Conservation (phyloP, 2,888 invertebrate genomes). For the Meandrusa payeni region DNA sequence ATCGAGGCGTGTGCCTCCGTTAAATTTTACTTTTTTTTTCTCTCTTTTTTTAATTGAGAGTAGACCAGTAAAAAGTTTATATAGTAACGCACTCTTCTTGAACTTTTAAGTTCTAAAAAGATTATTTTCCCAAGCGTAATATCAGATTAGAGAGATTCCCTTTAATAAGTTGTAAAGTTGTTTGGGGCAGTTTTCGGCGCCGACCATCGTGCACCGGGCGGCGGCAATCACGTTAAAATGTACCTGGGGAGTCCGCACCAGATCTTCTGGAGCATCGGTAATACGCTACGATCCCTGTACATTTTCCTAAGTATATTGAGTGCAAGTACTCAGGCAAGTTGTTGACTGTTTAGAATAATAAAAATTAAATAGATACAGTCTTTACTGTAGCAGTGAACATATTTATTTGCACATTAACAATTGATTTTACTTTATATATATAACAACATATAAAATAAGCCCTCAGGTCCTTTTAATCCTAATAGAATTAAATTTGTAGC, state of each 20-base stretch:
- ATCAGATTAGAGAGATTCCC: conserved; percentile 60
- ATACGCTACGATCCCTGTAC: conserved; percentile 46
- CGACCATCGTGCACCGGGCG: conserved; percentile 55
- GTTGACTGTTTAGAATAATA: no score
- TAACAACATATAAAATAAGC: no score
- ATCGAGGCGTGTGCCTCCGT: no score
- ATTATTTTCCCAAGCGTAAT: conserved; percentile 53
- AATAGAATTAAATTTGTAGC: no score
- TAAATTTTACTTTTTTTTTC: no score
- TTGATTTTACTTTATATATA: no score
- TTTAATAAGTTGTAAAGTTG: conserved; percentile 75
- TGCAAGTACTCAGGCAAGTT: conserved; percentile 1
- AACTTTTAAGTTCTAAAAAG: conserved; percentile 24
- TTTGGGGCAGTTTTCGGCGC: conserved; percentile 58
- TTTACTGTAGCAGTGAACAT: no score
- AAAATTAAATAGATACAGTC: not conserved
- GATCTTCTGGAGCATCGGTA: conserved; percentile 54
- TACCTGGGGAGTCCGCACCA: conserved; percentile 60
- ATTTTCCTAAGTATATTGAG: conserved; percentile 30
- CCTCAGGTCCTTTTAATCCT: no score
- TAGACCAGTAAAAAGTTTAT: not conserved
- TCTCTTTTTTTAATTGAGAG: not conserved
- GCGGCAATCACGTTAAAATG: conserved; percentile 76
- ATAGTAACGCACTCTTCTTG: not conserved
- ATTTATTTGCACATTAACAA: no score